phyloP scores from a whole-genome alignment of 2,113 vertebrate genomes.

The Corvus cornix region DNA sequence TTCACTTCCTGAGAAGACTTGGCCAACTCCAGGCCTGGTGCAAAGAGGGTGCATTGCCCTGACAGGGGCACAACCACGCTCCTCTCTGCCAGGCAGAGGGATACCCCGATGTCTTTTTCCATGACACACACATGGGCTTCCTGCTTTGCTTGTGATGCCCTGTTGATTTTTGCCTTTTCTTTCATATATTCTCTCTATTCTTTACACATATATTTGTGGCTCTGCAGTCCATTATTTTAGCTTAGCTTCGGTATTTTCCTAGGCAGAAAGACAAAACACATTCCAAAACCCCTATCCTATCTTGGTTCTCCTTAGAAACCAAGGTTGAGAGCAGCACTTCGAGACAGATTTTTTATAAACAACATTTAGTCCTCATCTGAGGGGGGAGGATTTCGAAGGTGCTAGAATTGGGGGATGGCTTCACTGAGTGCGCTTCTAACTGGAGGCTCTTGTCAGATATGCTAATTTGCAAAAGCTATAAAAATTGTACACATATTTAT shows the following conservation, averaged over 20 bases:
- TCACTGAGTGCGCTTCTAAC: accelerated
- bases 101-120: background rate
- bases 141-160: background rate
- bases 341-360: background rate
- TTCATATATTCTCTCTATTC: background rate
- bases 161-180: background rate
- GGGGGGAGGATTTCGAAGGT: background rate
- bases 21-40: background rate
- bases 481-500: background rate
- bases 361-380: background rate
- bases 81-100: accelerated
- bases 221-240: background rate
- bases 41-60: background rate
- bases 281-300: background rate
- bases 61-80: background rate
- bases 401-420: background rate
- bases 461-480: background rate
- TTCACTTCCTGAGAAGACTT: background rate
- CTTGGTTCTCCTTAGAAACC: background rate
- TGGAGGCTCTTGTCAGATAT: background rate
- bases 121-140: accelerated
- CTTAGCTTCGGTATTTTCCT: background rate
- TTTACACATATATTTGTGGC: background rate
- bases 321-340: background rate
- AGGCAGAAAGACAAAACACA: background rate